Base-by-base conservation (phyloP, 1,140 invertebrate species). In the Calosoma granatense region DNA sequence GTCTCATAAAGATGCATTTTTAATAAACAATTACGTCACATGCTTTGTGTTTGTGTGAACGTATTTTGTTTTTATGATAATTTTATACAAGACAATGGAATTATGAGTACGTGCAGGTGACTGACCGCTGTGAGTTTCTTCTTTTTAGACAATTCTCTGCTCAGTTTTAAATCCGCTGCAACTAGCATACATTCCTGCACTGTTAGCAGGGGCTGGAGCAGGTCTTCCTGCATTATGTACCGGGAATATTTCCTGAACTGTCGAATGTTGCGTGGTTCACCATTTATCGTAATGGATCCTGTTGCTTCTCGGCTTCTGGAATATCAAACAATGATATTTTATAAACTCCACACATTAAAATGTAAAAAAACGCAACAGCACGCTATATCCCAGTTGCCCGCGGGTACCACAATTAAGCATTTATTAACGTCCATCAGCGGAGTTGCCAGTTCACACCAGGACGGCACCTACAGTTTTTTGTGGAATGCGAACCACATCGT, bases 181-280 rank as follows among this genome's bases (percentile, higher is more conserved):
- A 93, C 85, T 56, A 79, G 75, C 85, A 96, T 89, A 1, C 88
- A 79, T 70, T 97, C 93, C 19, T 80, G 74, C 1, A 95, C 90
- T 0, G 88, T 90, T 39, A 97, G 82, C 61, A 87, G 81, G 0
- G 87, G 88, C 64, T 94, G 87, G 2, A 93, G 73, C 15, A 94
- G 76, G 72, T 97, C 92, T 55, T 95, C 84, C 68, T 97, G 94
- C 91, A 96, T 94, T 61, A 96, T 96, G 72, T 96, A 97, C 43
- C 90, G 81, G 0, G 91, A 93, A 65, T 91, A 79, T 75, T 91
- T 92, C 23, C 87, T 80, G 73, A 96, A 96, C 39, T 81, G 75
- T 12, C 82, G 74, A 43, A 92, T 71, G 65, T 93, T 78, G 41
- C 92, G 75, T 0, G 83, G 80, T 56, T 80, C 72, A 0, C 87